A percentile compares a stretch with the other conserved stretches of the same genome.
Conservation (phyloP, 1,140 invertebrate genomes). For the Drosophila ambigua region DNA sequence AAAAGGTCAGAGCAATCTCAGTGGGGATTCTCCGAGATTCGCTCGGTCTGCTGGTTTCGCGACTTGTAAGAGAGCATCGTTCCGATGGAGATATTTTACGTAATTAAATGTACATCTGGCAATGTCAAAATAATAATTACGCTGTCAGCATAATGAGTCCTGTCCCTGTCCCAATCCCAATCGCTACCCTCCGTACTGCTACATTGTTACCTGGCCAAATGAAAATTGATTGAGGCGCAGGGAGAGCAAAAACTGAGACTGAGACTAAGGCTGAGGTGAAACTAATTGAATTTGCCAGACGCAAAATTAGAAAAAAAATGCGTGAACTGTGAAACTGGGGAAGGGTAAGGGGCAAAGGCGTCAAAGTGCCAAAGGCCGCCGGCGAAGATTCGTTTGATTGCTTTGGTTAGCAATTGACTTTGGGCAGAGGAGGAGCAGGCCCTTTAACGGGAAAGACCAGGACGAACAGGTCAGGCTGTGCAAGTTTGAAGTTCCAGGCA, state of each 20-base stretch:
- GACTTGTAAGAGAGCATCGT: conserved; percentile 1
- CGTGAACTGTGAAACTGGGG: neutral
- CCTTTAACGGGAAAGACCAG: no score
- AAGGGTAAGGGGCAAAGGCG: conserved; percentile 13
- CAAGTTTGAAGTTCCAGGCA: no score
- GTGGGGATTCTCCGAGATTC: conserved; percentile 3
- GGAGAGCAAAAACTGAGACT: neutral
- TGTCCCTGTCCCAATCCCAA: neutral
- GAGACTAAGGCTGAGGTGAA: conserved; percentile 22
- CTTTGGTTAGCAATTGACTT: neutral
- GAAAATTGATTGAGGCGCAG: conserved; percentile 39
- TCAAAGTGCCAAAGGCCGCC: conserved; percentile 36
- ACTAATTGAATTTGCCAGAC: conserved; percentile 50
- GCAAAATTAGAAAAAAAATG: conserved; percentile 47
- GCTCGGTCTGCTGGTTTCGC: neutral
- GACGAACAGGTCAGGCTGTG: no score
- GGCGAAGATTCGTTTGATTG: conserved; percentile 36
- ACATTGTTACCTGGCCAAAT: conserved; percentile 33
- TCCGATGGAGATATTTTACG: conserved; percentile 57
- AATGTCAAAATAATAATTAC: conserved; percentile 76
- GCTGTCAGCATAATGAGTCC: conserved; percentile 66
- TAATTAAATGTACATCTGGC: conserved; percentile 69
- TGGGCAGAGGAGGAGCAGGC: no score
- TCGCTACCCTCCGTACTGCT: neutral
- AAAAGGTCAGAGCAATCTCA: conserved; percentile 24